Evolutionary conservation across 2,113 vertebrate genomes (phyloP), one percentile per base, ranked within the genome.

Genomic region (Salminus brasiliensis): DNA sequence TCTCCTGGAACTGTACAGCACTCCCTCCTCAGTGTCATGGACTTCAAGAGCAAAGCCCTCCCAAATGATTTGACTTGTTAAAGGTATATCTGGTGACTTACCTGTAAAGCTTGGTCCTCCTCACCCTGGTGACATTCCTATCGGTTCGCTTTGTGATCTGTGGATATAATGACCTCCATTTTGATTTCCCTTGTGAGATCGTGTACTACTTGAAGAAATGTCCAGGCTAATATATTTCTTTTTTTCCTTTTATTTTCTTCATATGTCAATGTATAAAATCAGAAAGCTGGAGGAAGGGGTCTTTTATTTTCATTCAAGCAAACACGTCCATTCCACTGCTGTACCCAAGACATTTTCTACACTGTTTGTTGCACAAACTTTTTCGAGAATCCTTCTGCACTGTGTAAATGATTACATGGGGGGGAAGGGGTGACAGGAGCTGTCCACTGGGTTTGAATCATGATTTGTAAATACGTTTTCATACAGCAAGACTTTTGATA

Each of bases 341-440:
- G 88, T 88, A 86, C 72, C 49, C 88, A 81, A 85, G 87, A 87
- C 87, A 87, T 92, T 90, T 92, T 92, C 86, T 91, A 92, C 73
- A 89, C 93, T 89, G 91, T 93, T 93, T 90, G 92, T 94, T 93
- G 93, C 93, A 94, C 93, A 94, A 93, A 93, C 87, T 85, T 90
- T 91, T 92, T 92, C 87, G 84, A 93, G 88, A 93, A 92, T 91
- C 93, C 93, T 94, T 94, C 93, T 94, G 93, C 93, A 94, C 93
- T 94, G 93, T 94, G 93, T 93, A 92, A 90, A 92, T 89, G 90
- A 88, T 86, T 88, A 88, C 74, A 78, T 85, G 87, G 86, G 84
- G 89, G 83, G 83, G 63, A 34, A 41, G 72, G 75, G 36, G 12
- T 29, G 74, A 75, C 88, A 62, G 76, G 87, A 84, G 85, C 87